These are phyloP conservation scores for Chloroceryle inda DNA, from an alignment of 2,797 vertebrate species.

Conservation along the genomic window DNA sequence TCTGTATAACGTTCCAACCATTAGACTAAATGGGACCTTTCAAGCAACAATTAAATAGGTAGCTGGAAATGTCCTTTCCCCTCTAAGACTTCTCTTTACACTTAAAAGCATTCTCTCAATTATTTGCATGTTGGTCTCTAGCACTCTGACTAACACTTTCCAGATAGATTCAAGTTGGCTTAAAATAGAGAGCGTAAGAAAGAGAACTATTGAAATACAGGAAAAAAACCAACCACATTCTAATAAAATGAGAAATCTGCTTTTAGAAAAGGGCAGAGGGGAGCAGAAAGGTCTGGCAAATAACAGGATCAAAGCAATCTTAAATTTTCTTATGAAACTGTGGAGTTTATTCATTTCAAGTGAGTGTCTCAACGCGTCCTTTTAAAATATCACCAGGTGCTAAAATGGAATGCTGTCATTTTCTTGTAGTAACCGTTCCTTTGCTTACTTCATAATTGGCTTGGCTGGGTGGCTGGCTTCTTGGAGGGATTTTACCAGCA, in stretches of 20 bases:
- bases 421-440: slow-evolving; percentile 52
- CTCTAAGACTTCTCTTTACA: neutral
- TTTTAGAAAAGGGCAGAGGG: slow-evolving; percentile 66
- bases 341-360: slow-evolving; percentile 68
- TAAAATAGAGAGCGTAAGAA: neutral
- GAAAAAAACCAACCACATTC: neutral
- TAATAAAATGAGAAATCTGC: slow-evolving; percentile 78
- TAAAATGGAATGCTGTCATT: slow-evolving; percentile 74
- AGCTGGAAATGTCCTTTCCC: neutral
- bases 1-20: neutral
- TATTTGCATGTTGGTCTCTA: neutral
- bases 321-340: slow-evolving; percentile 68
- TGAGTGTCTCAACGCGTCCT: slow-evolving; percentile 70
- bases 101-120: neutral
- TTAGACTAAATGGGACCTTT: neutral
- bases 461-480: slow-evolving; percentile 64
- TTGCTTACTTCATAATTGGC: slow-evolving; percentile 79
- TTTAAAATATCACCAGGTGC: slow-evolving; percentile 74
- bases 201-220: neutral
- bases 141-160: neutral
- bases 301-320: slow-evolving; percentile 75
- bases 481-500: slow-evolving; percentile 61
- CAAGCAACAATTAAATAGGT: neutral
- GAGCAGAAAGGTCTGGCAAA: slow-evolving; percentile 76
- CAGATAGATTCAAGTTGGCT: neutral